Evolutionary conservation across 2,797 vertebrate species (phyloP).

Genomic region (Phalanger gymnotis): DNA sequence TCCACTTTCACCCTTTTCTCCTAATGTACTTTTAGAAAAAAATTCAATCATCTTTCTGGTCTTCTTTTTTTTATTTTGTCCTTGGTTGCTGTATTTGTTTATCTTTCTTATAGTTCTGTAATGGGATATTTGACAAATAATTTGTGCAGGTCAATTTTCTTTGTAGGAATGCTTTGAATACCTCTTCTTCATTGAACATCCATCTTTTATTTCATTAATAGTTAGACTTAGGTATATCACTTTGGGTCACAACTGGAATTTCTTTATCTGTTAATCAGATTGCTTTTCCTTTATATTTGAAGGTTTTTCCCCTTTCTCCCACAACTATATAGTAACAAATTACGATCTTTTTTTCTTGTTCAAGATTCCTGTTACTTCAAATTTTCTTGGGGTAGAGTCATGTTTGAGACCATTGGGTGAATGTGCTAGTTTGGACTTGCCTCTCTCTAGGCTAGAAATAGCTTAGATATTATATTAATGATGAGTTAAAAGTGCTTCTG

Average conservation of each 20-base stretch:
- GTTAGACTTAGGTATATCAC: neutral
- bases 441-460: neutral
- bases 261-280: neutral
- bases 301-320: neutral
- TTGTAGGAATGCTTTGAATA: neutral
- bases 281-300: neutral
- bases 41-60: neutral
- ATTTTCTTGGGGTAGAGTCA: neutral
- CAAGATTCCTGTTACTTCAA: neutral
- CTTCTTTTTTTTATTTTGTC: neutral
- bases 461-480: neutral
- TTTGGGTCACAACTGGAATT: neutral
- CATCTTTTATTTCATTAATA: neutral
- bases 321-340: neutral
- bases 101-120: neutral
- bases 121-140: neutral
- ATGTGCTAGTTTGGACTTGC: neutral
- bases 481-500: neutral
- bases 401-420: neutral
- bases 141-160: neutral
- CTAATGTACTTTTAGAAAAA: neutral
- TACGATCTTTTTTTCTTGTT: neutral
- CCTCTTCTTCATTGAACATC: neutral
- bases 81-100: neutral
- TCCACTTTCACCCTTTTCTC: neutral